phyloP scores from a whole-genome alignment of 2,888 invertebrate genomes.

The Branchipolynoe longqiensis region DNA sequence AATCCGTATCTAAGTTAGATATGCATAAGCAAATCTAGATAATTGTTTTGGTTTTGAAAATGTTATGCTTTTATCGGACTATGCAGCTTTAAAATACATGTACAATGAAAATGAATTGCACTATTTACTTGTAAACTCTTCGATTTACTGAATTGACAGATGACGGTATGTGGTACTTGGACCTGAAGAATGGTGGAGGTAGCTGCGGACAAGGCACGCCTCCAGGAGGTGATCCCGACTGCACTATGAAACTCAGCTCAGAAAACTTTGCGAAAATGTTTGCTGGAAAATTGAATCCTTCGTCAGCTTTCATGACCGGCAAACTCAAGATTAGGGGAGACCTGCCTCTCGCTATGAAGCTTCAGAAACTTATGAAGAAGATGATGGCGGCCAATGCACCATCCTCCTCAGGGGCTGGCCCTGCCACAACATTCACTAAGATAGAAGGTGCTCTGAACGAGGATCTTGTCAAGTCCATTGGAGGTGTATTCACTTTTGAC shows the following conservation, averaged over 20 bases:
- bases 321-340: conserved; percentile 96
- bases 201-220: conserved; percentile 90
- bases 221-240: conserved; percentile 87
- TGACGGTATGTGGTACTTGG: conserved; percentile 90
- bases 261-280: conserved; percentile 83
- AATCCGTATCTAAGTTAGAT: too few species aligned
- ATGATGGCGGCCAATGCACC: conserved; percentile 67
- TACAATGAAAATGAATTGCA: background rate
- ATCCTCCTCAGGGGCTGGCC: too few species aligned
- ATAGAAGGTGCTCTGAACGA: conserved; percentile 88
- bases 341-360: conserved; percentile 95
- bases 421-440: conserved; percentile 85
- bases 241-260: conserved; percentile 90
- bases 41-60: too few species aligned
- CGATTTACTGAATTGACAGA: conserved; percentile 83
- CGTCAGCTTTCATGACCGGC: conserved; percentile 97
- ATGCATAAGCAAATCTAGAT: too few species aligned
- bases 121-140: too few species aligned
- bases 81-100: too few species aligned
- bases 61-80: too few species aligned
- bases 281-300: conserved; percentile 92
- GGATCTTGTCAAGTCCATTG: conserved; percentile 91
- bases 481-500: conserved; percentile 93
- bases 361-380: conserved; percentile 85
- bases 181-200: conserved; percentile 93